Evolutionary conservation across 37 sponge, comb jelly and placozoan genomes (phyloP), one percentile per base, ranked within the genome.

Genomic region (Amphimedon queenslandica): DNA sequence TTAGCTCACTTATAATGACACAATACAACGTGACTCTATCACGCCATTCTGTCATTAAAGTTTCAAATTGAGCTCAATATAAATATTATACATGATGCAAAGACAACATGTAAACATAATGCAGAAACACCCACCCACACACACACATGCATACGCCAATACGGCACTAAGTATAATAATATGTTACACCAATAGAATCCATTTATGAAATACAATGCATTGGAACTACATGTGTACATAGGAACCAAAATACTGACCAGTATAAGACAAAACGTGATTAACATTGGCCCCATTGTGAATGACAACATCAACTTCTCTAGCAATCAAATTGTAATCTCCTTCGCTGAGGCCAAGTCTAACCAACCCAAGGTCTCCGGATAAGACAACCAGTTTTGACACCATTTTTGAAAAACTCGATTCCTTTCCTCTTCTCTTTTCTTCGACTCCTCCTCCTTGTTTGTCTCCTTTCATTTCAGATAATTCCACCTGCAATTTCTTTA

Each of bases 241-340:
- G n/a, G n/a, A n/a, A n/a, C n/a, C n/a, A n/a, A 27, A n/a, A 1
- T 32, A 43, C 65, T 56, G 23, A 76, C 84, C 84, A 69, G 37
- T n/a, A 58, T 86, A 86, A 27, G 81, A 81, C 5, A 80, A 57
- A 23, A 67, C 76, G 42, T 42, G 34, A 39, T 75, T 77, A n/a
- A 86, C 87, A 34, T 37, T 32, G 27, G 87, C 87, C 5, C 87
- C 87, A 43, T 80, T 80, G 58, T 86, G 87, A 47, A 86, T 75
- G 55, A 86, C 67, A 31, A 73, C 55, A 67, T 74, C 75, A 38
- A 69, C 81, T 11, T 29, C 63, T 35, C 32, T 8, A 23, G 39
- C 35, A 25, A 86, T 43, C 16, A 30, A 8, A 10, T 36, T 42
- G 55, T 81, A 75, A 21, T 40, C 37, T 41, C 42, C 76, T 42